Conservation (phyloP, 1,140 invertebrate genomes). For the Apis cerana region DNA sequence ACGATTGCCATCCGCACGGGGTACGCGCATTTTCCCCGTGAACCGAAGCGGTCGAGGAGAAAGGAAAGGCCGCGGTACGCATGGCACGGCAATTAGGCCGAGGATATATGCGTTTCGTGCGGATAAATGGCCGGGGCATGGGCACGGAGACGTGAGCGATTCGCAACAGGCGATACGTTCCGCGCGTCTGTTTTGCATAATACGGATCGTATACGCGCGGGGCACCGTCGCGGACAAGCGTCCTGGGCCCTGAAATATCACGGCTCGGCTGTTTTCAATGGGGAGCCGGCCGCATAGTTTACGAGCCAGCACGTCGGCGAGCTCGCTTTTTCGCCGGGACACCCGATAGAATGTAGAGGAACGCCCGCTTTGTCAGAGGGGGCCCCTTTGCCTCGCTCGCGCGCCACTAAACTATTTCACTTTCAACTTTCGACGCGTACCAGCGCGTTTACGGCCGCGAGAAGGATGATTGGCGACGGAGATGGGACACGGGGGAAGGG, state of each 20-base stretch:
- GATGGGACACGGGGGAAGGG: no score
- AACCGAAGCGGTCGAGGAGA: slow-evolving; percentile 22
- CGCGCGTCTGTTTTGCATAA: slow-evolving; percentile 67
- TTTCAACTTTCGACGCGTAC: slow-evolving; percentile 54
- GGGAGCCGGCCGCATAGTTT: slow-evolving; percentile 52
- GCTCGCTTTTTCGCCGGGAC: slow-evolving; percentile 44
- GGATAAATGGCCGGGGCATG: slow-evolving; percentile 19
- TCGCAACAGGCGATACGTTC: slow-evolving; percentile 65
- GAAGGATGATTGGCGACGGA: background rate
- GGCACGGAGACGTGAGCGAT: slow-evolving; percentile 43
- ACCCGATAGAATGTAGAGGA: slow-evolving; percentile 46
- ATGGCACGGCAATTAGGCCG: slow-evolving; percentile 30
- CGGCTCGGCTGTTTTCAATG: slow-evolving; percentile 62
- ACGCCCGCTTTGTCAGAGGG: slow-evolving; percentile 40
- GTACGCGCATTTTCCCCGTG: background rate
- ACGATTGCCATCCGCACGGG: background rate
- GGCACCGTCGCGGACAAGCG: slow-evolving; percentile 39
- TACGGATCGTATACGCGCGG: slow-evolving; percentile 46
- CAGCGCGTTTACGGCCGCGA: slow-evolving; percentile 43
- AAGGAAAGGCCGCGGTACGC: slow-evolving; percentile 33
- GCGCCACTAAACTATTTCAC: slow-evolving; percentile 53
- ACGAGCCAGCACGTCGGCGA: slow-evolving; percentile 41
- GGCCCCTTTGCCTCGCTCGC: slow-evolving; percentile 22
- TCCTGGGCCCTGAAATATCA: slow-evolving; percentile 67
- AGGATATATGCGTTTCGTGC: slow-evolving; percentile 21